Base-by-base conservation (phyloP, 2,888 invertebrate species). In the Ennomos erosarius region DNA sequence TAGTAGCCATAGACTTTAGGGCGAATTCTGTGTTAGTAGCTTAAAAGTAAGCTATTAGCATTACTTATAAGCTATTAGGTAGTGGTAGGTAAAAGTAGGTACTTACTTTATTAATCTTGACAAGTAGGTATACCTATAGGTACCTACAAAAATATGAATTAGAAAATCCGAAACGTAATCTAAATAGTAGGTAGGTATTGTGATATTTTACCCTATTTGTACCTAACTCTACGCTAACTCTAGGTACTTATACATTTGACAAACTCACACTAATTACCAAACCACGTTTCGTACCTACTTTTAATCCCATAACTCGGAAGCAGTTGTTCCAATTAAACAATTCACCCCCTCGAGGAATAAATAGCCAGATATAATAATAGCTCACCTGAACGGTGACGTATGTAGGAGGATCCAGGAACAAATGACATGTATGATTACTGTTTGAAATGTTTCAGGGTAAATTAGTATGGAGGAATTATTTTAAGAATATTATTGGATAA, bases 391-490 rank as follows among this genome's bases (percentile, higher is more conserved):
- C 60, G 59, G 57, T 71, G 71, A 69, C 67, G 62, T 74, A 71
- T 70, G 55, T 65, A 63, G 53, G 68, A 74, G 71, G 71, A 72
- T 71, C 65, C 65, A 61, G 62, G 72, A 73, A 79, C 76, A 79
- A 82, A 83, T 82, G 76, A 78, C 77, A 78, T 63, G 69, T 74
- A 68, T 76, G 80, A 75, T 79, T 80, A 79, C 75, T 67, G 73
- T 71, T 68, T 58, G 67, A 73, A 67, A 71, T 45, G 50, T 55
- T 45, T 46, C 10, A 35, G 51, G 63, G 16, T 57, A 46, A 12
- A 37, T 36, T 43, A 56, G 59, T 55, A 33, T 62, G 65, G 67
- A 70, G 16, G 11, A 0, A 45, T 34, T 1, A 10, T 45, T 55
- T 46, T 26, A 26, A 8, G 33, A 35, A 9, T n/a, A 1, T 12